Evolutionary conservation across 2,113 vertebrate species (phyloP).

Genomic region (Petromus typicus): DNA sequence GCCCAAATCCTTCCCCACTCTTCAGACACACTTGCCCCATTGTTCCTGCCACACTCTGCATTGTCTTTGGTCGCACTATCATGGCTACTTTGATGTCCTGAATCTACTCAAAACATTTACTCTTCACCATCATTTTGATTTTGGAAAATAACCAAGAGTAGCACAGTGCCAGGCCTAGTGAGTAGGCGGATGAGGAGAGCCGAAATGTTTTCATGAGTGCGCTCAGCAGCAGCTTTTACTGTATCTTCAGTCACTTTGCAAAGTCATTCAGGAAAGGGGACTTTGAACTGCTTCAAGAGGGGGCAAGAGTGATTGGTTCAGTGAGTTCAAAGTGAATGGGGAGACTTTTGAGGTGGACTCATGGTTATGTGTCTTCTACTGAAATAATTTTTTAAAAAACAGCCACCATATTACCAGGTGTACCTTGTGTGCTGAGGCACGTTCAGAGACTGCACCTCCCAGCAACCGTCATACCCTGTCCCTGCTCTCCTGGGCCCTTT

Average conservation of each 20-base stretch:
- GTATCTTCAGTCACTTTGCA: neutral
- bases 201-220: neutral
- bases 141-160: neutral
- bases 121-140: too few relatives aligned
- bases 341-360: neutral
- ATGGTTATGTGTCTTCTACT: neutral
- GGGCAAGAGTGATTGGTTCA: neutral
- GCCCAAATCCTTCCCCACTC: neutral
- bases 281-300: neutral
- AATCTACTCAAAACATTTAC: neutral
- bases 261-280: neutral
- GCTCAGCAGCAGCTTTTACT: neutral
- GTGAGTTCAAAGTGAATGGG: neutral
- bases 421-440: neutral
- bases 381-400: neutral
- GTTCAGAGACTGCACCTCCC: neutral
- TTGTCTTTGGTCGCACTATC: neutral
- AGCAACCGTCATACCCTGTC: neutral
- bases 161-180: neutral
- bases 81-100: neutral
- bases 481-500: neutral
- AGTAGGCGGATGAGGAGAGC: neutral
- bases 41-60: neutral
- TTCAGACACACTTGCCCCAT: neutral
- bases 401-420: neutral